Conservation (phyloP, 23 tunicate species). For the Styela clava region DNA sequence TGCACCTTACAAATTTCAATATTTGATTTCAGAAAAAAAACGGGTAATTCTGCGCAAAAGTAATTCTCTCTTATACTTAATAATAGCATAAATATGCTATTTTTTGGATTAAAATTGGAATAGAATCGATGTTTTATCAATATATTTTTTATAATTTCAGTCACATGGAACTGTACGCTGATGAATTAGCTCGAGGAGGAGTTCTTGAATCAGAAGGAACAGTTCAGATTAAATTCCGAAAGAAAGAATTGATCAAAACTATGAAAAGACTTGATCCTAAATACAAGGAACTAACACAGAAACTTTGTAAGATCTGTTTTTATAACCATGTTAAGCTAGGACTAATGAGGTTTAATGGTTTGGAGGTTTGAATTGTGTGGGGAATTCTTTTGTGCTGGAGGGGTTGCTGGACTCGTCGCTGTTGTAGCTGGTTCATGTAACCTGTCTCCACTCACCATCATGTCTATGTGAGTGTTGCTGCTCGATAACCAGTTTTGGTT, state of each 20-base stretch:
- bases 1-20: too few relatives aligned
- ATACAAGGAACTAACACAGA: constrained; percentile 34
- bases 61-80: too few relatives aligned
- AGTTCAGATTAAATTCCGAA: constrained; percentile 83
- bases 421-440: not conserved
- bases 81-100: too few relatives aligned
- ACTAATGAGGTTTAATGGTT: not conserved
- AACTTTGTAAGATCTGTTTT: constrained; percentile 45
- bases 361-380: not conserved
- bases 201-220: constrained; percentile 97
- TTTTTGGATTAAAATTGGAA: too few relatives aligned
- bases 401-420: not conserved
- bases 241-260: constrained; percentile 64
- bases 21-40: too few relatives aligned
- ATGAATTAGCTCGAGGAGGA: constrained; percentile 88
- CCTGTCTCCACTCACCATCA: too few relatives aligned
- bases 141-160: too few relatives aligned
- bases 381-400: not conserved
- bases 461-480: too few relatives aligned
- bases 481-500: too few relatives aligned
- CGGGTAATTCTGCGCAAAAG: too few relatives aligned
- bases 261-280: constrained; percentile 73
- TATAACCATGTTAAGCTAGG: too few relatives aligned
- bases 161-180: constrained; percentile 97
- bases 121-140: too few relatives aligned